Base-by-base conservation (phyloP, 2,113 vertebrate species). In the Engystomops pustulosus region DNA sequence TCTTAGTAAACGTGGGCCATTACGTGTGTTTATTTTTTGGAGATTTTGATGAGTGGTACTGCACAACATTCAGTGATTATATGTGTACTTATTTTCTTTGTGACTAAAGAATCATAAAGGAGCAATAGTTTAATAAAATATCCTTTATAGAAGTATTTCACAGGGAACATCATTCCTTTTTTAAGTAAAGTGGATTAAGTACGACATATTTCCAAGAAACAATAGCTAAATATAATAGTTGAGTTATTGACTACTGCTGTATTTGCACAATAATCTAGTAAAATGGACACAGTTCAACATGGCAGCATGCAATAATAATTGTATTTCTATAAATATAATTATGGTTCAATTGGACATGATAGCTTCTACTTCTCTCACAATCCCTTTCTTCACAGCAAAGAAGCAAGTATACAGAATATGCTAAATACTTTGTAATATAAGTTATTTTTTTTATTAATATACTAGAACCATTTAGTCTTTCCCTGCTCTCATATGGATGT, bases 201-300 rank as follows among this genome's bases (percentile, higher is more conserved):
- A 30, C 41, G 47, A 27, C 23, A 47, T 27, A 47, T 47, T 27
- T 10, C 34, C 15, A 72, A 47, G 47, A 72, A 47, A 27, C 47
- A 27, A 72, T 47, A 72, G 14, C 41, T 47, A n/a, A 72, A 72
- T 72, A 27, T 72, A 27, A 72, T 47, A 72, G 14, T 23, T 47
- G 15, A 3, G 10, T 30, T 41, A 45, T 25, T 72, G 44, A 72
- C 12, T 20, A 72, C 15, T 47, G 20, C 18, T 47, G 17, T 47
- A 47, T 72, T 47, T 11, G 45, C 34, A 44, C 41, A 70, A 38
- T 70, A 70, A 70, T 70, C 67, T 4, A 41, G 1, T 23, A 38
- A 36, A 36, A 36, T 20, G 3, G 34, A 18, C 36, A 11, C 25
- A 7, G n/a, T 72, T 30, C 12, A 11, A 12, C 15, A 25, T 25